phyloP scores from a whole-genome alignment of 1,140 invertebrate species.

The Cotesia vestalis region DNA sequence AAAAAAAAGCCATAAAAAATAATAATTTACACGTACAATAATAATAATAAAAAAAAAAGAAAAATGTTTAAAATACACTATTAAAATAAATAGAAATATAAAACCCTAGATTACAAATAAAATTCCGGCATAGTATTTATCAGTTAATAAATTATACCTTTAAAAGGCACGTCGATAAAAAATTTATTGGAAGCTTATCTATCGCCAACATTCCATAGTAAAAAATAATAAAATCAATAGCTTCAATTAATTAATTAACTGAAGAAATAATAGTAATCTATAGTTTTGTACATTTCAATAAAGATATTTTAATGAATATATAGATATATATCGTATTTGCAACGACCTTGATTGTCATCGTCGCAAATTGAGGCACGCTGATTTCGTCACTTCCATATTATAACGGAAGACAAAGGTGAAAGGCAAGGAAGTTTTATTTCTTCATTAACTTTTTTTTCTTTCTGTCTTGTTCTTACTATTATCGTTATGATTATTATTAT shows the following conservation, averaged over 20 bases:
- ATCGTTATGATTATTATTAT: no score
- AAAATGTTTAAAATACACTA: no score
- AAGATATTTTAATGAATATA: conserved; percentile 1
- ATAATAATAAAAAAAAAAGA: no score
- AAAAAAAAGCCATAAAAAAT: no score
- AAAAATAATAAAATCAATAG: no score
- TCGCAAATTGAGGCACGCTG: conserved; percentile 15
- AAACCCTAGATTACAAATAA: neutral
- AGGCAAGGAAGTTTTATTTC: conserved; percentile 18
- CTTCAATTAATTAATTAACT: no score
- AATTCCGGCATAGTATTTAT: no score
- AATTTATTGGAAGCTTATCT: no score
- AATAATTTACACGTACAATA: no score
- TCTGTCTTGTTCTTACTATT: neutral
- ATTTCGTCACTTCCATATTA: conserved; percentile 16
- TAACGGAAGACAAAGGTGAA: conserved; percentile 20
- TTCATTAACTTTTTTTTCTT: neutral
- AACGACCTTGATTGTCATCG: conserved; percentile 12
- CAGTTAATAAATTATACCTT: no score
- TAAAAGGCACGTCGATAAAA: no score
- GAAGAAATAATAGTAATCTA: neutral
- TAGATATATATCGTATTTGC: neutral
- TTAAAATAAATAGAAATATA: conserved; percentile 11
- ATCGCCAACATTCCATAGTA: no score
- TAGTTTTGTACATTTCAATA: neutral